phyloP scores from a whole-genome alignment of 2,113 vertebrate species.

The Caranx ignobilis region DNA sequence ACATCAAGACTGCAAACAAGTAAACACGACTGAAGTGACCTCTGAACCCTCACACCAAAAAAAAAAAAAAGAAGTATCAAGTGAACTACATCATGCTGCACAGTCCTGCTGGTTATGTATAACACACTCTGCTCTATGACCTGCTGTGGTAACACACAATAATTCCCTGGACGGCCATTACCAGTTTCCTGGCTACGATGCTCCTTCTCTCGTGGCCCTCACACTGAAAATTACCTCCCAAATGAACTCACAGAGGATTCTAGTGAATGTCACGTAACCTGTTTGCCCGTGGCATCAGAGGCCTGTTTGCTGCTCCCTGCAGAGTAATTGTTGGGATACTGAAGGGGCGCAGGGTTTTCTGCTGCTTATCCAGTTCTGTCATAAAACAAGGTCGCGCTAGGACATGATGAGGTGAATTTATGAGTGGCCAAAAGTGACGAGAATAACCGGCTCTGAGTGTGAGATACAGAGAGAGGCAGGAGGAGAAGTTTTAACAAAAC shows the following conservation, averaged over 20 bases:
- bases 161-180: conserved; percentile 68
- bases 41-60: conserved; percentile 10
- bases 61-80: conserved; percentile 31
- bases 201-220: conserved; percentile 64
- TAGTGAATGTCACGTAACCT: conserved; percentile 61
- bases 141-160: conserved; percentile 49
- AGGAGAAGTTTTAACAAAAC: not conserved
- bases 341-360: conserved; percentile 32
- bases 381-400: conserved; percentile 44
- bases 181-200: not conserved
- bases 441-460: conserved; percentile 26
- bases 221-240: conserved; percentile 60
- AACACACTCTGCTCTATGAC: conserved; percentile 40
- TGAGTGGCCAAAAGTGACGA: conserved; percentile 32
- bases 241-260: conserved; percentile 74
- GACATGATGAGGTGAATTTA: conserved; percentile 50
- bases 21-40: not conserved
- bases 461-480: conserved; percentile 20
- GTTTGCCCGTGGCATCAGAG: conserved; percentile 52
- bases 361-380: conserved; percentile 43
- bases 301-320: conserved; percentile 41
- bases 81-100: conserved; percentile 28
- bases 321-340: conserved; percentile 49
- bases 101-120: conserved; percentile 24
- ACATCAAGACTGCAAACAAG: conserved; percentile 20